phyloP scores from a whole-genome alignment of 1,140 invertebrate genomes.

The Glomeris maerens region DNA sequence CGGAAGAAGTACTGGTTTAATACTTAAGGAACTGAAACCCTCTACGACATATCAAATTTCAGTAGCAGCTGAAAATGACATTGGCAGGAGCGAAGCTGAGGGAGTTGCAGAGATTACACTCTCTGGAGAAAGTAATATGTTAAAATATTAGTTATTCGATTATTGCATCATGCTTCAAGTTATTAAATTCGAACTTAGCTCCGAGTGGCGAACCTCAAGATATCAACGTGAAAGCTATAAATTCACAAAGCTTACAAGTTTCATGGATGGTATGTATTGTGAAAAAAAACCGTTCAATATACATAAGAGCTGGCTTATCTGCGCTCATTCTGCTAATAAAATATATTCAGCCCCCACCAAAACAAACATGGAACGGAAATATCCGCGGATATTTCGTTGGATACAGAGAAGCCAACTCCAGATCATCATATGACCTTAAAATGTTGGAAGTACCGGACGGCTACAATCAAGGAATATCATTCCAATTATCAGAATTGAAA shows the following conservation, averaged over 20 bases:
- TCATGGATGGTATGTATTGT: background rate
- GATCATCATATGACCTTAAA: constrained; percentile 80
- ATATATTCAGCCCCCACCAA: constrained; percentile 62
- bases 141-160: too few species aligned
- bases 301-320: too few species aligned
- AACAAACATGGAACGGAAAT: constrained; percentile 84
- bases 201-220: background rate
- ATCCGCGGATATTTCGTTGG: constrained; percentile 81
- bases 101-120: constrained; percentile 85
- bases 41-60: constrained; percentile 83
- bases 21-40: constrained; percentile 53
- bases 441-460: constrained; percentile 49
- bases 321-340: too few species aligned
- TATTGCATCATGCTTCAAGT: too few species aligned
- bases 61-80: constrained; percentile 86
- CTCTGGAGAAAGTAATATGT: constrained; percentile 74
- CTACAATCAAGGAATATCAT: constrained; percentile 53
- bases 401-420: constrained; percentile 68
- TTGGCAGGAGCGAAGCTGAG: constrained; percentile 78
- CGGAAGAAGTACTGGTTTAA: background rate
- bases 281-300: background rate
- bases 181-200: background rate
- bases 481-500: constrained; percentile 49
- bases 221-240: background rate
- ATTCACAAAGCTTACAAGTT: constrained; percentile 1